Base-by-base conservation (phyloP, 2,888 invertebrate species). In the Campopleginae sp. region DNA sequence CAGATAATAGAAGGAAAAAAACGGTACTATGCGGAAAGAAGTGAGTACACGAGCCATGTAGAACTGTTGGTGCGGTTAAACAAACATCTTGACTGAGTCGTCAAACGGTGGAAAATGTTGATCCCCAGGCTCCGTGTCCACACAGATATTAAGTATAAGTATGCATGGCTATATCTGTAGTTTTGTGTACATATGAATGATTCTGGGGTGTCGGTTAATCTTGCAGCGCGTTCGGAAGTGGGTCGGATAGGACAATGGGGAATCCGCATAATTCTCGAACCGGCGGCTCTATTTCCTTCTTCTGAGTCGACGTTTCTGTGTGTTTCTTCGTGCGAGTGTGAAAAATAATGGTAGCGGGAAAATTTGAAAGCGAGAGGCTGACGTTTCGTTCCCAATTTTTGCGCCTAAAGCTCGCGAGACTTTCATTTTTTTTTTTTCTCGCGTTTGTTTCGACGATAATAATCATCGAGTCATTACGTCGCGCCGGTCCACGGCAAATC, bases 211-310 rank as follows among this genome's bases (percentile, higher is more conserved):
- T 88, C 89, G 89, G 90, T 92, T 92, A 91, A 91, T 92, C 91
- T 91, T 89, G 79, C 87, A 89, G 90, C 89, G 88, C 85, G 84
- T 86, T 88, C 88, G 88, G 87, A 92, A 91, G 90, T 90, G 90
- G 91, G 90, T 90, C 91, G 91, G 88, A 2, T 61, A 65, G 90
- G 90, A 92, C 91, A 92, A 91, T 91, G 87, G 86, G 86, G 79
- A 81, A 82, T 84, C 70, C 83, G 79, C 81, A 82, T 79, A 65
- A 78, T 70, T 70, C 78, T 48, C 61, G 75, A 31, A 33, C 58
- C 33, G n/a, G n/a, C 27, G 46, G 33, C 75, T 83, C 63, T 74
- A 48, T 70, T 76, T 71, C 66, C 80, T 63, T n/a, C 66, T 58
- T 66, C 74, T 63, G 70, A 46, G 19, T 71, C n/a, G 38, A 12